Evolutionary conservation across 2,797 vertebrate genomes (phyloP).

Genomic region (Propithecus perrieri): DNA sequence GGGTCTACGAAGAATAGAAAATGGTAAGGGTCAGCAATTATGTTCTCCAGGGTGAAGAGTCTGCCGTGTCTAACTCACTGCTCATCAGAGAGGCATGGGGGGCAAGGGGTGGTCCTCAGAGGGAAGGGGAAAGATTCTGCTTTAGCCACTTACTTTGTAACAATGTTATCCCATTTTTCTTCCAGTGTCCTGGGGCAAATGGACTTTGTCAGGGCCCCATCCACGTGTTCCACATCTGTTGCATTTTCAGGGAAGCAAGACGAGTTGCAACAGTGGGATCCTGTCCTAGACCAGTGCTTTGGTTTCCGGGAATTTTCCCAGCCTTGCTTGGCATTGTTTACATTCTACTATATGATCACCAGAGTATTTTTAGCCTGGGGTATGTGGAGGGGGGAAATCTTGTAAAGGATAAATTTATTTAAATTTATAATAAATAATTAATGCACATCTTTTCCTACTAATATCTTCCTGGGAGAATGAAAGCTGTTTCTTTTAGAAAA

Average conservation of each 20-base stretch:
- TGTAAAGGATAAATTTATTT: not conserved
- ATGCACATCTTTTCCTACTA: not conserved
- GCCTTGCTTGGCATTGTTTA: not conserved
- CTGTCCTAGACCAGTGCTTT: not conserved
- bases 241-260: not conserved
- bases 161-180: not conserved
- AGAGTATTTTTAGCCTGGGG: not conserved
- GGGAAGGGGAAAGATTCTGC: not conserved
- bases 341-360: not conserved
- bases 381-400: not conserved
- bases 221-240: not conserved
- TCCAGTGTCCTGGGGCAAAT: not conserved
- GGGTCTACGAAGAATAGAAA: constrained; percentile 81
- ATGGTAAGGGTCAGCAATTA: not conserved
- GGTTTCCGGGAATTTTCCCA: not conserved
- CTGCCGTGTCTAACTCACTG: not conserved
- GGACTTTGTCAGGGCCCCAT: not conserved
- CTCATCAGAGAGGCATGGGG: not conserved
- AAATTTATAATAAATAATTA: not conserved
- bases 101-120: not conserved
- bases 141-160: not conserved
- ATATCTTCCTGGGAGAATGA: not conserved
- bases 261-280: not conserved
- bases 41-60: not conserved
- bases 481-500: not conserved